Percentiles rank a stretch among this genome's conserved stretches.
phyloP scores from a whole-genome alignment of 2,797 vertebrate genomes.

The Meriones psammophilus region DNA sequence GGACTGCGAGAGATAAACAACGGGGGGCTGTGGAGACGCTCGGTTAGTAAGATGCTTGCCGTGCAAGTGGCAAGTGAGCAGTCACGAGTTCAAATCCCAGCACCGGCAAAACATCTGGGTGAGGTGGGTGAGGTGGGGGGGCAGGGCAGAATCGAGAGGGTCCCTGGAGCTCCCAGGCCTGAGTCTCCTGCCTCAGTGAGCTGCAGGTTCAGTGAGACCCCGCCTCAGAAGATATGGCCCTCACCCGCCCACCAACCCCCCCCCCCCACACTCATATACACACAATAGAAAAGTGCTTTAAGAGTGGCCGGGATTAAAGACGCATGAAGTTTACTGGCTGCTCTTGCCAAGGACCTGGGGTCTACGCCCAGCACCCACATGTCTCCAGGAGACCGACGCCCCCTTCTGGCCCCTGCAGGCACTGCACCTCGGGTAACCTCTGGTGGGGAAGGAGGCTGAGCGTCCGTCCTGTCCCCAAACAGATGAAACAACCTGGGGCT shows the following conservation, averaged over 20 bases:
- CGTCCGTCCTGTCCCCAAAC: too few relatives aligned
- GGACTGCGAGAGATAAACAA: background rate
- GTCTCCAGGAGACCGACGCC: background rate
- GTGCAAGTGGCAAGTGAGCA: too few relatives aligned
- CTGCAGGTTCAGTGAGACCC: too few relatives aligned
- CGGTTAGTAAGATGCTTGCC: background rate
- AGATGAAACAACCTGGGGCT: too few relatives aligned
- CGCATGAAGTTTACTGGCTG: accelerated
- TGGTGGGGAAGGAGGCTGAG: too few relatives aligned
- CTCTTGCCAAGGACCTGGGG: background rate
- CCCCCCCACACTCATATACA: background rate
- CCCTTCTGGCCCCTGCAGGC: background rate
- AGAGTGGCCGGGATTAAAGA: background rate
- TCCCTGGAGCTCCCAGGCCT: background rate
- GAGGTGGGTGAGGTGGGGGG: background rate
- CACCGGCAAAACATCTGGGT: background rate
- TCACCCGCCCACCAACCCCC: too few relatives aligned
- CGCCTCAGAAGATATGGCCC: background rate
- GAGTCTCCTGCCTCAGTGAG: background rate
- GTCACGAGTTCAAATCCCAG: background rate
- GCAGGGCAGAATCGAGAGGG: too few relatives aligned
- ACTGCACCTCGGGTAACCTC: too few relatives aligned
- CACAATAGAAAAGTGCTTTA: background rate
- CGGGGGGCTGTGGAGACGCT: background rate
- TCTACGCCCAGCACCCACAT: background rate